Conservation (phyloP, 2,888 invertebrate genomes). For the Mythimna loreyi region DNA sequence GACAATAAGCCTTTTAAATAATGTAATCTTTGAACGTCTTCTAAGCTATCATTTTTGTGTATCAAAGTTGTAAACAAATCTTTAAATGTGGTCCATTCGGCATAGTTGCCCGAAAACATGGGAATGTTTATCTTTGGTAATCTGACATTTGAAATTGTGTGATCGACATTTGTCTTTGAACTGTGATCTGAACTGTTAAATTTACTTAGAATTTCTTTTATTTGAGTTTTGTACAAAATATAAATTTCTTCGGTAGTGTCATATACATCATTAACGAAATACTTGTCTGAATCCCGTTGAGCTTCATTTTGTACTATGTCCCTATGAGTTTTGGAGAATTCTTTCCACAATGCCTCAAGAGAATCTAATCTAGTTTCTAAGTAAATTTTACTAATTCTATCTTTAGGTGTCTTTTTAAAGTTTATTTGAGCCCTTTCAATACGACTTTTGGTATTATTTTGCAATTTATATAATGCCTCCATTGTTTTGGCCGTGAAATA, state of each 20-base stretch:
- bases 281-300: background rate
- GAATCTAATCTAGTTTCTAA: conserved; percentile 6
- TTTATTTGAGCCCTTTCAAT: conserved; percentile 4
- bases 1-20: too few species aligned
- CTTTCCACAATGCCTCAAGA: conserved; percentile 6
- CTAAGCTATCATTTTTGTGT: too few species aligned
- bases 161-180: background rate
- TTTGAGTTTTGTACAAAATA: background rate
- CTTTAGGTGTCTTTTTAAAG: conserved; percentile 3
- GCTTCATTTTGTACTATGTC: background rate
- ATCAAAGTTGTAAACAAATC: conserved; percentile 1
- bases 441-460: background rate
- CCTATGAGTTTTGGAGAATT: background rate
- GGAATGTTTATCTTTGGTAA: conserved; percentile 9
- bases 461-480: background rate
- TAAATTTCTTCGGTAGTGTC: conserved; percentile 5
- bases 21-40: too few species aligned
- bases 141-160: conserved; percentile 1
- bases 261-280: conserved; percentile 1
- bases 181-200: background rate
- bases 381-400: background rate
- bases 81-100: background rate
- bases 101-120: conserved; percentile 10
- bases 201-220: background rate
- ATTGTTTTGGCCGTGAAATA: background rate